Percentiles rank a stretch among this genome's conserved stretches.
These are phyloP conservation scores for Phalacrocorax aristotelis DNA, from an alignment of 2,113 vertebrate species.

Conservation along the genomic window DNA sequence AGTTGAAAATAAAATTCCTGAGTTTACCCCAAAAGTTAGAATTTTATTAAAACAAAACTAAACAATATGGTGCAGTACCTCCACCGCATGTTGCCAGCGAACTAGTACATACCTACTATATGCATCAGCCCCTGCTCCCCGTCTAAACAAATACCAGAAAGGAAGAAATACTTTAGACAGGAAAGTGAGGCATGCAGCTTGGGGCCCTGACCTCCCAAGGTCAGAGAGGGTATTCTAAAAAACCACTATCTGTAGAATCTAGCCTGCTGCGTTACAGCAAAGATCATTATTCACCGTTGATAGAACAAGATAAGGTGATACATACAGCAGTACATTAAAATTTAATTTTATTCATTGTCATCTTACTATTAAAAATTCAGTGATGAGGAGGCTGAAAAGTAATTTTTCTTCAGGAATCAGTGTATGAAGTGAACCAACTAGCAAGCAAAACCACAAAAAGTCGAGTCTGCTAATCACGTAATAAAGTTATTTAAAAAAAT, in stretches of 20 bases:
- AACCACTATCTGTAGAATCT: accelerated
- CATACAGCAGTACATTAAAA: not conserved
- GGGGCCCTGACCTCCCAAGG: not conserved
- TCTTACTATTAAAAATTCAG: conserved; percentile 53
- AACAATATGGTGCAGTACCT: accelerated
- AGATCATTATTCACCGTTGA: not conserved
- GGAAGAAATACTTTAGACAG: not conserved
- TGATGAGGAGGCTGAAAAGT: not conserved
- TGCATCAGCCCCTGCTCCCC: not conserved
- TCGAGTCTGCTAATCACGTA: conserved; percentile 13
- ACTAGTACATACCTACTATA: accelerated
- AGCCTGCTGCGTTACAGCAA: not conserved
- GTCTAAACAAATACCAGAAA: not conserved
- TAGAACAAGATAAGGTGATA: not conserved
- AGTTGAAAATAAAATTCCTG: accelerated
- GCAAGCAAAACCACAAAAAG: conserved; percentile 32
- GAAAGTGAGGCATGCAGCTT: not conserved
- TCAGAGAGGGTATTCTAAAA: not conserved
- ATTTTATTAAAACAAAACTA: not conserved
- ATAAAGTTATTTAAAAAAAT: conserved; percentile 38
- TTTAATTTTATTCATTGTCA: conserved; percentile 51
- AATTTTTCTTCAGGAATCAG: conserved; percentile 35
- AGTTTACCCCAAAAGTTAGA: accelerated
- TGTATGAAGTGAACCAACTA: not conserved
- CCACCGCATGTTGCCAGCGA: accelerated